phyloP scores from a whole-genome alignment of 2,113 vertebrate genomes.

The Podocnemis expansa region DNA sequence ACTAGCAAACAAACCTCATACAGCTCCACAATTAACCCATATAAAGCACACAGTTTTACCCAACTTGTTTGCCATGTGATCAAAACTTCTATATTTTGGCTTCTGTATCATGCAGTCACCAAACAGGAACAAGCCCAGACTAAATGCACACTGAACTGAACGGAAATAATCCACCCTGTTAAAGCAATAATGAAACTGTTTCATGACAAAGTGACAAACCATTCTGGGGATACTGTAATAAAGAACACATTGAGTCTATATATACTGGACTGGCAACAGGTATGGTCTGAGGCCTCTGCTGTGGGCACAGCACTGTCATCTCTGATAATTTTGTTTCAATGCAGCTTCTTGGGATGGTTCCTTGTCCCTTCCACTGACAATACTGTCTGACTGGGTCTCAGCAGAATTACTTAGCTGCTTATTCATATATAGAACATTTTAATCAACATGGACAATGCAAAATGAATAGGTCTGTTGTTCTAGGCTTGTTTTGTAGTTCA shows the following conservation, averaged over 20 bases:
- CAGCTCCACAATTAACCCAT: conserved; percentile 1
- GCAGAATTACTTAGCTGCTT: not conserved
- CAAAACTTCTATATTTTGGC: conserved; percentile 39
- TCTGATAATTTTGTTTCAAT: not conserved
- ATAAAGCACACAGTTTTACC: not conserved
- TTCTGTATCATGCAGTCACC: conserved; percentile 40
- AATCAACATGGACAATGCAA: not conserved
- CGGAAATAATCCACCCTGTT: not conserved
- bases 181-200: not conserved
- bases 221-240: not conserved
- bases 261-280: not conserved
- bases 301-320: not conserved
- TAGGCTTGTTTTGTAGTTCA: not conserved
- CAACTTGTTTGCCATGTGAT: conserved; percentile 35
- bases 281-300: not conserved
- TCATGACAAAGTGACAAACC: not conserved
- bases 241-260: not conserved
- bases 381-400: not conserved
- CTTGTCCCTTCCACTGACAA: not conserved
- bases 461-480: not conserved
- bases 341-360: not conserved
- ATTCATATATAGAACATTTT: not conserved
- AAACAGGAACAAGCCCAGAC: conserved; percentile 46
- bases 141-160: conserved; percentile 1
- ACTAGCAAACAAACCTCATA: conserved; percentile 10